Evolutionary conservation across 2,888 invertebrate genomes (phyloP).

Genomic region (Drosophila parthenogenetica): DNA sequence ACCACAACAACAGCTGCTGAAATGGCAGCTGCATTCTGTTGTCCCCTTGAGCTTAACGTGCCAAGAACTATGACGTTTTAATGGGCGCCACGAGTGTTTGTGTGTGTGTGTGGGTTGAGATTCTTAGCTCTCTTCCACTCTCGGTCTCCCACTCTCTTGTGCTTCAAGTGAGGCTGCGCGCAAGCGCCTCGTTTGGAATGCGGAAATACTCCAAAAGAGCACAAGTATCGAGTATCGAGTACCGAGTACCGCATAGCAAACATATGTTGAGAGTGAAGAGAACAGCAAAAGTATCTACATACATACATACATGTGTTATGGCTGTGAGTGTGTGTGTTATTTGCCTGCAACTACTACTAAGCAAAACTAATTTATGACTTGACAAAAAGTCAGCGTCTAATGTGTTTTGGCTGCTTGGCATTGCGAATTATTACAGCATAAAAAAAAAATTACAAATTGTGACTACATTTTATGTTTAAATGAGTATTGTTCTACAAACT

Average conservation of each 20-base stretch:
- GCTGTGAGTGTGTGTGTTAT: conserved; percentile 7
- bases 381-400: conserved; percentile 9
- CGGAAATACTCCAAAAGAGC: conserved; percentile 42
- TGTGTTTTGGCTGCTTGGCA: neutral
- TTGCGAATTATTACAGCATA: neutral
- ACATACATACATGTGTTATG: neutral
- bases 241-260: too few species aligned
- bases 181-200: conserved; percentile 49
- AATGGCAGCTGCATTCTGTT: conserved; percentile 52
- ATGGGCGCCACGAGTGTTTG: conserved; percentile 61
- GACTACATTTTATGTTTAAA: conserved; percentile 14
- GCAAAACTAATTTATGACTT: conserved; percentile 13
- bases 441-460: neutral
- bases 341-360: conserved; percentile 16
- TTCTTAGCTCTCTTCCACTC: neutral
- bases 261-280: neutral
- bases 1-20: conserved; percentile 16
- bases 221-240: conserved; percentile 26
- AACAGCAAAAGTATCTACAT: neutral
- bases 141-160: neutral
- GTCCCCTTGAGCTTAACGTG: conserved; percentile 18
- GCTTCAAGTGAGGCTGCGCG: conserved; percentile 31
- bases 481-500: neutral
- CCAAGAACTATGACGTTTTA: conserved; percentile 55
- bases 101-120: conserved; percentile 16